Evolutionary conservation across 2,888 invertebrate species (phyloP).

Genomic region (Lasioglossum morio): DNA sequence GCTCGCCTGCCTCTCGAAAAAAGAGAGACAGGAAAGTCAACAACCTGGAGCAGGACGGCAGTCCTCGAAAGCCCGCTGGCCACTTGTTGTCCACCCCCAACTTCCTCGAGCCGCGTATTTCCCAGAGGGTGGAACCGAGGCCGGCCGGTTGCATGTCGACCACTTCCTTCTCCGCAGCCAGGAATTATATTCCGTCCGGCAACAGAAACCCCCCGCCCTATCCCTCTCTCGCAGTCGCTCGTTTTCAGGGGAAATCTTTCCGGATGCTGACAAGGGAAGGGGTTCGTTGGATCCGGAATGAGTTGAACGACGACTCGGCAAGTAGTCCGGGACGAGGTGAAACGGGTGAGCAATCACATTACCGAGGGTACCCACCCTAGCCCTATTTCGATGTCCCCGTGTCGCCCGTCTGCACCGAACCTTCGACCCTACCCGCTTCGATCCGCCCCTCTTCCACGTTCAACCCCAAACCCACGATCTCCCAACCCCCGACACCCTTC

Average conservation of each 20-base stretch:
- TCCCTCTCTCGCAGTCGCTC: constrained; percentile 43
- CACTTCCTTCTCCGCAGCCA: constrained; percentile 60
- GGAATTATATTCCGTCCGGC: constrained; percentile 72
- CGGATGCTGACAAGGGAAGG: constrained; percentile 57
- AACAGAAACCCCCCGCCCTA: constrained; percentile 63
- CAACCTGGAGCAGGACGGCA: constrained; percentile 41
- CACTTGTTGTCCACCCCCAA: constrained; percentile 77
- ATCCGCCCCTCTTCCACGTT: constrained; percentile 41
- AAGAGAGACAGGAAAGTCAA: constrained; percentile 40
- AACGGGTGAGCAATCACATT: constrained; percentile 80
- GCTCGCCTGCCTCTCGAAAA: neutral
- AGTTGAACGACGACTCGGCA: constrained; percentile 65
- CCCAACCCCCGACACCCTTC: constrained; percentile 7
- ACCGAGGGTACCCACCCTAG: constrained; percentile 75
- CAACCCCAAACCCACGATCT: constrained; percentile 23
- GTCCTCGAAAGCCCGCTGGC: constrained; percentile 67
- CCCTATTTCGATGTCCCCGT: constrained; percentile 77
- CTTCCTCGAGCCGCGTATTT: constrained; percentile 54
- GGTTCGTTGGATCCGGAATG: constrained; percentile 68
- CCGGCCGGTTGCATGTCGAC: constrained; percentile 57
- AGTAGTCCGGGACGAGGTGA: constrained; percentile 73
- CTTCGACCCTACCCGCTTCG: constrained; percentile 64
- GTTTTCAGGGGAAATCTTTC: constrained; percentile 67
- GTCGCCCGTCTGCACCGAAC: constrained; percentile 68
- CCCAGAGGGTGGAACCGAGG: constrained; percentile 56